A percentile compares a stretch with the other conserved stretches of the same genome.
Evolutionary conservation across 2,113 vertebrate species (phyloP).

Genomic region (Fregata magnificens): DNA sequence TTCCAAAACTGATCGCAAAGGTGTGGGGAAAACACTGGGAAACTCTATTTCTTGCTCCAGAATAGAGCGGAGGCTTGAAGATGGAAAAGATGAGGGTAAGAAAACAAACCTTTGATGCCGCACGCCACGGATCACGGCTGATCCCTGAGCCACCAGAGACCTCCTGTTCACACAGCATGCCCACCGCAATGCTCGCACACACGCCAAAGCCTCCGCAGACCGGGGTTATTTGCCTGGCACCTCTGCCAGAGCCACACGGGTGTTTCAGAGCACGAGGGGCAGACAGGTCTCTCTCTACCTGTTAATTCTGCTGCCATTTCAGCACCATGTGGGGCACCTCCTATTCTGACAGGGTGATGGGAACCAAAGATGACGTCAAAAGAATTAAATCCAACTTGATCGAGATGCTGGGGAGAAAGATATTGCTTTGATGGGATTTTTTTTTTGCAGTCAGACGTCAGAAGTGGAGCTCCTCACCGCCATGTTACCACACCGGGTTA

Average conservation of each 20-base stretch:
- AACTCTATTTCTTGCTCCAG: background rate
- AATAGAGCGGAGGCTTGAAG: background rate
- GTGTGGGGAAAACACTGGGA: background rate
- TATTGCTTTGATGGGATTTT: background rate
- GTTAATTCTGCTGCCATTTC: background rate
- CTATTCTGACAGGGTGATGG: background rate
- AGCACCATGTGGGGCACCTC: background rate
- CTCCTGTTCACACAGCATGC: fast-evolving
- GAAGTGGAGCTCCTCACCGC: background rate
- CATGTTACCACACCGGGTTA: fast-evolving
- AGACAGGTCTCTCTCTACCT: background rate
- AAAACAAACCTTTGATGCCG: background rate
- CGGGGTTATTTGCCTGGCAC: background rate
- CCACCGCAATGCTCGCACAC: fast-evolving
- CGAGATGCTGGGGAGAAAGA: background rate
- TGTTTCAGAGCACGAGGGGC: background rate
- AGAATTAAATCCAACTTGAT: background rate
- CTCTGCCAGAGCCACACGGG: background rate
- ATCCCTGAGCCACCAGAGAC: background rate
- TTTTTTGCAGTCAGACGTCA: background rate
- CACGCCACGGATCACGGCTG: no score
- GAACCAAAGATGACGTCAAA: background rate
- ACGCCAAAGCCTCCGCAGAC: background rate
- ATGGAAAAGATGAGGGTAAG: background rate
- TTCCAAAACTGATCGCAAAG: background rate